Evolutionary conservation across 2,888 invertebrate genomes (phyloP), one percentile per base, ranked within the genome.

Genomic region (Sepiola atlantica): DNA sequence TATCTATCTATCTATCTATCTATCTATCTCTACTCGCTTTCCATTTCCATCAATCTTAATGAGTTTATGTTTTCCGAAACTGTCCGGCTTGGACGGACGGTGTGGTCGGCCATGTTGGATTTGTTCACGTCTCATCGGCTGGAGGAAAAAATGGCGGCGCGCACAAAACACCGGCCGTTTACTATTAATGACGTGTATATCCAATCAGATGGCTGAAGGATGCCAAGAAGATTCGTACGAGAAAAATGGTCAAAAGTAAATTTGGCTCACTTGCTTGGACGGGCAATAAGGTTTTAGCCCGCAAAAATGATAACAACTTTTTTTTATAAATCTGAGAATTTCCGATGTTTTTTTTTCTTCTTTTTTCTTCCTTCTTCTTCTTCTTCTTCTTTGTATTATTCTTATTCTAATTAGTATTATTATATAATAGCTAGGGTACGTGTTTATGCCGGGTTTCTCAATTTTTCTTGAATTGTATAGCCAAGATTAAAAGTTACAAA

Each of bases 41-140:
- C 20, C 8, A 20, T 21, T 21, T 21, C 24, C 21, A 21, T 21
- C 61, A 61, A 28, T 77, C n/a, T 77, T n/a, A 32, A 77, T n/a
- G 77, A n/a, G 77, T 77, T 77, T 77, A n/a, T 77, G 14, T 77
- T 77, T 77, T 77, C n/a, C n/a, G n/a, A 77, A 77, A n/a, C n/a
- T 77, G 77, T 14, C n/a, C 32, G n/a, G 1, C 18, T 14, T 16
- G 12, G 77, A 77, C 77, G n/a, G 16, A 77, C n/a, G 45, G 45
- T 8, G n/a, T n/a, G 77, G 77, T 77, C 77, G n/a, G 77, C 77
- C 77, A 77, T 77, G n/a, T 77, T 77, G 77, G n/a, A 77, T 77
- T 77, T n/a, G 77, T 77, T 77, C n/a, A 16, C 14, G 14, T 77
- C n/a, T 16, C n/a, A 77, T 77, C 77, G 14, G n/a, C 77, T 77